Evolutionary conservation across 2,888 invertebrate genomes (phyloP), one percentile per base, ranked within the genome.

Genomic region (Orthonychiurus folsomi): DNA sequence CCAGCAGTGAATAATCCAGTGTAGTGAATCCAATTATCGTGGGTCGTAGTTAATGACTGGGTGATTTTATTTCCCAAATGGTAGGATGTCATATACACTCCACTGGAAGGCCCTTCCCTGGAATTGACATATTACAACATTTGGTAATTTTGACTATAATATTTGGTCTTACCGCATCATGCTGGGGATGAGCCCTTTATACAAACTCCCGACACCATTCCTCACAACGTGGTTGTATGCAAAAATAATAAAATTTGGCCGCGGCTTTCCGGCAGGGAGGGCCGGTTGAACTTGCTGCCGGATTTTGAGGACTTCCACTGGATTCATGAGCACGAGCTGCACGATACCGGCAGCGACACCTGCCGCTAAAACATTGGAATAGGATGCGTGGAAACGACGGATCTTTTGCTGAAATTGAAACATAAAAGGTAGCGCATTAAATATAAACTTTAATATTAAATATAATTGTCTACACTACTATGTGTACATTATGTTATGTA

Each of bases 101-200:
- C 25, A 18, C 21, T 23, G 3, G 55, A 55, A 12, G 55, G 55
- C 25, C 20, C 24, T 55, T 55, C 55, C 20, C 55, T 55, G 15
- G 2, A 23, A 55, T 23, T 12, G 18, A 5, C 20, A 25, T n/a
- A 56, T 26, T 28, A 15, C 3, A 27, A 20, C 9, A 20, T 9
- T 28, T 12, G 24, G 27, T 26, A 15, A 15, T 26, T 15, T 3
- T 23, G 12, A 23, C 55, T 21, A 24, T 24, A 23, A 2, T 25
- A 26, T 3, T 18, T 27, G 2, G 27, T 2, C 23, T 28, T 56
- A 28, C 37, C 56, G 28, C 3, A 28, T 27, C 3, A 27, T 3
- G 27, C 20, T 28, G 12, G 24, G 15, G 5, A 9, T 18, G 3
- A 20, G 12, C 2, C 56, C 56, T 18, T 27, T 27, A 28, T 56